A percentile compares a stretch with the other conserved stretches of the same genome.
Evolutionary conservation across 2,888 invertebrate species (phyloP).

Genomic region (Lydus trimaculatus): DNA sequence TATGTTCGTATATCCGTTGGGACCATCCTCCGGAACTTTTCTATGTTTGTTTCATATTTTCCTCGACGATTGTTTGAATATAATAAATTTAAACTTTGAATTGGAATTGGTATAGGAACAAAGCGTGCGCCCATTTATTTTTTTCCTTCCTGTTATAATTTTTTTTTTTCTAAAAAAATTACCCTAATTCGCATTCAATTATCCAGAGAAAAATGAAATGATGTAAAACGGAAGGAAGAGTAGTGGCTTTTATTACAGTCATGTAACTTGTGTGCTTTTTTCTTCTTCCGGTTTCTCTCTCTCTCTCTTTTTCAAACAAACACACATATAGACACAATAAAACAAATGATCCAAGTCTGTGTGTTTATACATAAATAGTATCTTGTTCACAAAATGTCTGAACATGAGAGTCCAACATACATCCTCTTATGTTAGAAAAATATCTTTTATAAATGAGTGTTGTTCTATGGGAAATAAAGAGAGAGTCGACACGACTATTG

Average conservation of each 20-base stretch:
- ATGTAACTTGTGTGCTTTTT: not conserved
- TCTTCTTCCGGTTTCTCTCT: not conserved
- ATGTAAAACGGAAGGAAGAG: not conserved
- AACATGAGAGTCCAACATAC: slow-evolving; percentile 32
- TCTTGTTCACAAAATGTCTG: slow-evolving; percentile 33
- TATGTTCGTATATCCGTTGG: slow-evolving; percentile 38
- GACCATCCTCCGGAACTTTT: slow-evolving; percentile 30
- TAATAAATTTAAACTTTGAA: slow-evolving; percentile 2
- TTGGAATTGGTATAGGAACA: not conserved
- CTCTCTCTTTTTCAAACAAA: not conserved
- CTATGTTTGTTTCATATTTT: slow-evolving; percentile 23
- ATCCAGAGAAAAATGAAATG: not conserved
- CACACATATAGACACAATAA: not conserved
- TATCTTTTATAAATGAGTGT: slow-evolving; percentile 15
- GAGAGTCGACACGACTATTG: too few relatives aligned
- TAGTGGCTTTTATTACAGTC: not conserved
- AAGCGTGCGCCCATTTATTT: not conserved
- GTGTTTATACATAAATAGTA: slow-evolving; percentile 34
- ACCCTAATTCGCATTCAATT: not conserved
- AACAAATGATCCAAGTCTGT: slow-evolving; percentile 30
- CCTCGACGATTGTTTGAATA: slow-evolving; percentile 1
- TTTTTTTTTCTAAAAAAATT: not conserved
- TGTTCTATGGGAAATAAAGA: not conserved
- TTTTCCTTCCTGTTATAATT: not conserved
- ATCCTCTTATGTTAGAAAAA: slow-evolving; percentile 9